phyloP scores from a whole-genome alignment of 1,140 invertebrate species.

The Drosophila hydei region DNA sequence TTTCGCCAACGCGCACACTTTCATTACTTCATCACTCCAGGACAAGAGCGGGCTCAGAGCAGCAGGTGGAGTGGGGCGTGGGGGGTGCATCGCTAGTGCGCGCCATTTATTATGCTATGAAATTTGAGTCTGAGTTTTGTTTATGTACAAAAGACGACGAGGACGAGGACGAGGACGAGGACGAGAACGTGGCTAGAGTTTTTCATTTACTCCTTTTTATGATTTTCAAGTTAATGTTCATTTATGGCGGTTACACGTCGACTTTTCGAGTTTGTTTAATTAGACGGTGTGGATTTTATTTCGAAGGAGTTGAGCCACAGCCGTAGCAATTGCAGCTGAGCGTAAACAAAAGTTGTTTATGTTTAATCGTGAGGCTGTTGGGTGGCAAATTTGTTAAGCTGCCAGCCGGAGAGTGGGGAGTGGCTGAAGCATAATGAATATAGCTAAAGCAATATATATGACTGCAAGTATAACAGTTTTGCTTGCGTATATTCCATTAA shows the following conservation, averaged over 20 bases:
- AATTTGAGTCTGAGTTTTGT: constrained; percentile 67
- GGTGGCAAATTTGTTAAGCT: constrained; percentile 33
- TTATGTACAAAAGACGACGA: constrained; percentile 44
- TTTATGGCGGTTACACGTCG: constrained; percentile 80
- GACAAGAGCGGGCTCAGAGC: background rate
- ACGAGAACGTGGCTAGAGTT: constrained; percentile 28
- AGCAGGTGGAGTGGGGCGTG: background rate
- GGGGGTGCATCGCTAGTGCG: constrained; percentile 52
- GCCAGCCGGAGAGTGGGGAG: too few species aligned
- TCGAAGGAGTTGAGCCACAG: constrained; percentile 38
- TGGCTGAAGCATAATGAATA: constrained; percentile 9
- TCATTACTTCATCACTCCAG: constrained; percentile 75
- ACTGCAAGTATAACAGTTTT: background rate
- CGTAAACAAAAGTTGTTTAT: constrained; percentile 59
- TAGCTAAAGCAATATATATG: background rate
- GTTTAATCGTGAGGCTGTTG: constrained; percentile 61
- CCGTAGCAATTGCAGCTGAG: constrained; percentile 26
- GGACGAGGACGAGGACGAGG: constrained; percentile 4
- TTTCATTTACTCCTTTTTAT: constrained; percentile 69
- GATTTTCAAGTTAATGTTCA: constrained; percentile 82
- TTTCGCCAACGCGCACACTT: constrained; percentile 64
- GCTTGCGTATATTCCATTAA: background rate
- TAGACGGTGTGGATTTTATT: constrained; percentile 78
- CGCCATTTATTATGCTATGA: constrained; percentile 80
- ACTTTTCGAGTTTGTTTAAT: constrained; percentile 79